Conservation (phyloP, 1,140 invertebrate genomes). For the Diplogasteroides magnus region DNA sequence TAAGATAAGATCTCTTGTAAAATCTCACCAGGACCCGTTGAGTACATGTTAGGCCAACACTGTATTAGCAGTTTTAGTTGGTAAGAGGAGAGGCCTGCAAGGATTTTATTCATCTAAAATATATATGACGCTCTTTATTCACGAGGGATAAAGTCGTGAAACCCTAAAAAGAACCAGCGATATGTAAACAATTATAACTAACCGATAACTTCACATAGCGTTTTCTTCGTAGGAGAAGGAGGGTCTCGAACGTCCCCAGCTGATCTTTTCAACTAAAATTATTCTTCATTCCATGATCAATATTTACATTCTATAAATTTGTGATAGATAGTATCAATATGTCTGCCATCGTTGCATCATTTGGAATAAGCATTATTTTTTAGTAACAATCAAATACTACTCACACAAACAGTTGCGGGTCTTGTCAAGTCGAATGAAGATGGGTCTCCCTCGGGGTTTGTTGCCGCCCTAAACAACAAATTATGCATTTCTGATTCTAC, state of each 20-base stretch:
- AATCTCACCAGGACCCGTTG: conserved; percentile 35
- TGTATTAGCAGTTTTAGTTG: conserved; percentile 43
- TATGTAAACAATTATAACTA: background rate
- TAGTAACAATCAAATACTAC: background rate
- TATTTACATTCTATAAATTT: too few species aligned
- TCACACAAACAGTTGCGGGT: background rate
- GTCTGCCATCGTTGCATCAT: background rate
- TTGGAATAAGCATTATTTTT: too few species aligned
- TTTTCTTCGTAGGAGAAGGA: conserved; percentile 13
- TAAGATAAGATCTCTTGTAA: too few species aligned
- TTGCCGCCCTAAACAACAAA: too few species aligned
- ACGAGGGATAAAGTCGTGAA: conserved; percentile 1
- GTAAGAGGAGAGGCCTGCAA: conserved; percentile 34
- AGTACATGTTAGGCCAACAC: conserved; percentile 47
- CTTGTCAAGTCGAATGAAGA: background rate
- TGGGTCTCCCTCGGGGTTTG: background rate
- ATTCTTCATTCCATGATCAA: too few species aligned
- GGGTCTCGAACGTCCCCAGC: conserved; percentile 9
- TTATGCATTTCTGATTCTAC: too few species aligned
- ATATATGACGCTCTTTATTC: background rate
- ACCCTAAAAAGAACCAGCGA: background rate
- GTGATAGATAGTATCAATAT: background rate
- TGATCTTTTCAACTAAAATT: conserved; percentile 12
- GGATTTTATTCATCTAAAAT: conserved; percentile 33
- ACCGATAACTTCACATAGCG: conserved; percentile 12